A percentile compares a stretch with the other conserved stretches of the same genome.
Evolutionary conservation across 2,797 vertebrate genomes (phyloP).

Genomic region (Pseudochromis fuscus): DNA sequence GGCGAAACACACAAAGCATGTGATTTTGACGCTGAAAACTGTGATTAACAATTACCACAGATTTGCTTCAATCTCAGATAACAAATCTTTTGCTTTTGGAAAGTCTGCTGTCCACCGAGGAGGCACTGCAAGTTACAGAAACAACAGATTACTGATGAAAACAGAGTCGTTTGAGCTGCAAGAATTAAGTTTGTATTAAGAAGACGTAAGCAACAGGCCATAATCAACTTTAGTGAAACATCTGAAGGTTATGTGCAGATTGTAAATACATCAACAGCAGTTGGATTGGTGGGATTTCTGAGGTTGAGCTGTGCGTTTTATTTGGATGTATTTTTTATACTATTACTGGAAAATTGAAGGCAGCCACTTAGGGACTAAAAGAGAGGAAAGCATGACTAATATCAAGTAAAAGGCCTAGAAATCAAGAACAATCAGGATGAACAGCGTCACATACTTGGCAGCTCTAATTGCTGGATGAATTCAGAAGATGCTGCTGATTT

Average conservation of each 20-base stretch:
- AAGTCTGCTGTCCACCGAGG: not conserved
- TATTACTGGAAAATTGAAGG: not conserved
- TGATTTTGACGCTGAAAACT: not conserved
- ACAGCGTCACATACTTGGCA: not conserved
- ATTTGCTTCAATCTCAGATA: not conserved
- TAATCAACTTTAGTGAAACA: too few species aligned
- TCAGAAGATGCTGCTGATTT: constrained; percentile 37
- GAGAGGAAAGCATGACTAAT: not conserved
- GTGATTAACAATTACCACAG: not conserved
- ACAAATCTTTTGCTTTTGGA: not conserved
- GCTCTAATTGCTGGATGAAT: constrained; percentile 28
- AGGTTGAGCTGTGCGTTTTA: not conserved
- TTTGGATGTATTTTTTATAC: not conserved
- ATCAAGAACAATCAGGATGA: constrained; percentile 24
- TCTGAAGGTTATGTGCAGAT: not conserved
- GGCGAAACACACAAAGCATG: not conserved
- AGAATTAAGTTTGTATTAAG: too few species aligned
- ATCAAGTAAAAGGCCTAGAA: constrained; percentile 7
- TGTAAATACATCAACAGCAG: not conserved
- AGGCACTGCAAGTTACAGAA: too few species aligned
- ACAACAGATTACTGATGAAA: not conserved
- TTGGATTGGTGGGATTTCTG: not conserved
- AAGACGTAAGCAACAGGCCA: too few species aligned
- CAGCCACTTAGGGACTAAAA: not conserved
- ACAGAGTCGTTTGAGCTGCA: too few species aligned